phyloP scores from a whole-genome alignment of 1,140 invertebrate species.

The Drosophila orena region DNA sequence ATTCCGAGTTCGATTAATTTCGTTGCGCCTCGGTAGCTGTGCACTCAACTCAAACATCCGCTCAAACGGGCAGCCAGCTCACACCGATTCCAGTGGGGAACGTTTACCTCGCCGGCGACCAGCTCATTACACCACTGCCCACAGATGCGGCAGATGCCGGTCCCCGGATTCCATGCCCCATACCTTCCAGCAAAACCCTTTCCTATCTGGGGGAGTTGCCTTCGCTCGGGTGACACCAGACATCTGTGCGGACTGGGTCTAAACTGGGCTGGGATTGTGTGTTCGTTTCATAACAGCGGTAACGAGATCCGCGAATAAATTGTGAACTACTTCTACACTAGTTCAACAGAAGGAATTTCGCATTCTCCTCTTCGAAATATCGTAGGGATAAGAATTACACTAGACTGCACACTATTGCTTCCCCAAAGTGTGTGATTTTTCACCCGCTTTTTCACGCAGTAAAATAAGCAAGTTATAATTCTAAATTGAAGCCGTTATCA shows the following conservation, averaged over 20 bases:
- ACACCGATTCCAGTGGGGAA: constrained; percentile 15
- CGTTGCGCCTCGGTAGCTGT: constrained; percentile 80
- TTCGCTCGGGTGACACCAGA: too few relatives aligned
- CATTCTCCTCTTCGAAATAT: background rate
- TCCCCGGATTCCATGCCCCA: background rate
- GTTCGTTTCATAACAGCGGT: too few relatives aligned
- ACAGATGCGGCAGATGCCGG: constrained; percentile 13
- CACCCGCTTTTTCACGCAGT: too few relatives aligned
- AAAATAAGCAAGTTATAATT: background rate
- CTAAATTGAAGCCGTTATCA: too few relatives aligned
- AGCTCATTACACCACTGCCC: constrained; percentile 22
- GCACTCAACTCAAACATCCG: constrained; percentile 81
- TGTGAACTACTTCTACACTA: too few relatives aligned
- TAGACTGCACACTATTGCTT: too few relatives aligned
- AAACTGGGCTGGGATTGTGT: background rate
- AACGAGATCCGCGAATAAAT: too few relatives aligned
- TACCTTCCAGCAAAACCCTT: constrained; percentile 1
- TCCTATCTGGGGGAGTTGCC: constrained; percentile 6
- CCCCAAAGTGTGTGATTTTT: background rate
- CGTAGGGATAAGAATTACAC: too few relatives aligned
- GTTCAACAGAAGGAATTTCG: too few relatives aligned
- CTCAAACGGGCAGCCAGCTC: constrained; percentile 39
- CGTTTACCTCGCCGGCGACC: constrained; percentile 12
- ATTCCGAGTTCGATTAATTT: constrained; percentile 75
- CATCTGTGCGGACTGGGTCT: too few relatives aligned